Evolutionary conservation across 2,797 vertebrate species (phyloP), one percentile per base, ranked within the genome.

Genomic region (Cryptoprocta ferox): DNA sequence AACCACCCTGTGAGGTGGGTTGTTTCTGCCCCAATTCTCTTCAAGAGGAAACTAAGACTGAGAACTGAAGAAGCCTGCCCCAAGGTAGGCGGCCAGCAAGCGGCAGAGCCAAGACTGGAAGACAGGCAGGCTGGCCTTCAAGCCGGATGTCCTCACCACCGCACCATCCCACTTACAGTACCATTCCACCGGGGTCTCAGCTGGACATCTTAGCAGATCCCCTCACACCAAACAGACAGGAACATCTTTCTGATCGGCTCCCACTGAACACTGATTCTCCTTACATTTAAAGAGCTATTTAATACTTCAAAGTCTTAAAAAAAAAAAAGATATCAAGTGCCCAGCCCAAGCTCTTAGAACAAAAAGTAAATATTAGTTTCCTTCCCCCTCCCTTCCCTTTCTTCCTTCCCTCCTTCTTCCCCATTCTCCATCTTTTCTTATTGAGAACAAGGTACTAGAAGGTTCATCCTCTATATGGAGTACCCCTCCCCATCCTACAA

Each of bases 261-360:
- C 71, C 56, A 24, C 11, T 1, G 45, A 92, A 11, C 32, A 26
- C 7, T 15, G 15, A 2, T 37, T 6, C 18, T 32, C 14, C 56
- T 89, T 70, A 35, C 15, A 19, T 83, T 56, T 85, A 39, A 90
- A 96, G 87, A 89, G 92, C 50, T 50, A 50, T 28, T 56, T 83
- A 53, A 87, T 37, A 73, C n/a, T 35, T 18, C 75, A 80, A 94
- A 91, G 56, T 61, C 35, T 75, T 42, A 75, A 28, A 75, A 32
- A 45, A 53, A 56, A 68, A 83, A 86, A 71, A 84, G 26, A 32
- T 45, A 42, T 50, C 30, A 87, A 92, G 42, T 56, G 15, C 12
- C 66, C 68, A 45, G 84, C 39, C 39, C 10, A 63, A 50, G 80
- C 70, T 81, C 24, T 75, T 93, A 65, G 39, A 68, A 78, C 30